phyloP scores from a whole-genome alignment of 2,797 vertebrate genomes.

The Smutsia gigantea region DNA sequence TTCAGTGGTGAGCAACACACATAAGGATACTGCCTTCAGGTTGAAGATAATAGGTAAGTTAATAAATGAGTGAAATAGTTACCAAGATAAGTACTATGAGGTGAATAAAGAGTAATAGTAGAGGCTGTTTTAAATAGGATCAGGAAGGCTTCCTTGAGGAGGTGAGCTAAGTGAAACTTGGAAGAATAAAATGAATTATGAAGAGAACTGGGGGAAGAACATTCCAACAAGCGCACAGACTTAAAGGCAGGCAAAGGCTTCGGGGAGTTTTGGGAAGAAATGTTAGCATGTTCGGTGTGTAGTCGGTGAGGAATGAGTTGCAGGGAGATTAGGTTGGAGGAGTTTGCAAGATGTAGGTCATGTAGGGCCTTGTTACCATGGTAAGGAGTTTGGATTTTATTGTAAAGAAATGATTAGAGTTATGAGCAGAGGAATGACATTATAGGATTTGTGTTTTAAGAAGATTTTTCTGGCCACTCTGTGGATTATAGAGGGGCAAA shows the following conservation, averaged over 20 bases:
- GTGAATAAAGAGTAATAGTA: background rate
- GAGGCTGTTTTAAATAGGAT: background rate
- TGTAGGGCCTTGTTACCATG: slow-evolving; percentile 35
- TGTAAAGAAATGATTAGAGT: background rate
- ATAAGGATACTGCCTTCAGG: background rate
- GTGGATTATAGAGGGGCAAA: background rate
- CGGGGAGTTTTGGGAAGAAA: background rate
- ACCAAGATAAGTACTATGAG: background rate
- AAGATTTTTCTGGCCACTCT: background rate
- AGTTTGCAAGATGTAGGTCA: slow-evolving; percentile 40
- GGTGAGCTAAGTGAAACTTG: background rate
- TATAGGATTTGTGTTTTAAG: background rate
- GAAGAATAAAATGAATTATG: background rate
- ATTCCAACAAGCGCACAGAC: background rate
- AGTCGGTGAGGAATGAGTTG: background rate
- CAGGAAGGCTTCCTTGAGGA: background rate
- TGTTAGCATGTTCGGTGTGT: background rate
- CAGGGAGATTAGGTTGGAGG: background rate
- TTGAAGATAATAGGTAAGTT: background rate
- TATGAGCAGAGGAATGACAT: background rate
- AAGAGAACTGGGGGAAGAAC: background rate
- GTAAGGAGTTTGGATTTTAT: background rate
- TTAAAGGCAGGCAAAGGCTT: background rate
- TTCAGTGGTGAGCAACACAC: background rate
- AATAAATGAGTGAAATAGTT: background rate